Base-by-base conservation (phyloP, 2,113 vertebrate genomes). In the Channa maculata region DNA sequence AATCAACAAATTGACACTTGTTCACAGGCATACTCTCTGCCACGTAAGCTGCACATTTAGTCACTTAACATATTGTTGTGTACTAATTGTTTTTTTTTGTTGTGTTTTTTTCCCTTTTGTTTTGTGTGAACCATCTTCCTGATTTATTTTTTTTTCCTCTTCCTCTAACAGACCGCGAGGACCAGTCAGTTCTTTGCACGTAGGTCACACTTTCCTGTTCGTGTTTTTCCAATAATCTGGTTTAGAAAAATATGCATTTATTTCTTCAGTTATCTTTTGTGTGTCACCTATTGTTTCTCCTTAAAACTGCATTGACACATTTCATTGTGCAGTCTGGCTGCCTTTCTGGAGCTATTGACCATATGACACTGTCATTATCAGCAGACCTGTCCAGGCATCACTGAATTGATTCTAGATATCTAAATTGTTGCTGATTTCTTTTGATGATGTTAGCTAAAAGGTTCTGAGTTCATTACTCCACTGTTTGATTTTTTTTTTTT, bases 141-240 rank as follows among this genome's bases (percentile, higher is more conserved):
- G 24, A 57, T 37, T 5, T 14, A 37, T 49, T n/a, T 67, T 10
- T 2, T 86, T 5, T 70, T 24, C 61, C 13, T 77, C 51, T 37
- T 43, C 49, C 36, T 43, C 37, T 62, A 63, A 58, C 77, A 94
- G 93, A 94, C 87, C 94, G 93, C 5, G 94, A 94, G 83, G 94
- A 94, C 71, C 94, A 94, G 85, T 92, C 94, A 66, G 94, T 94
- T 84, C 92, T 94, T 44, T 94, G 94, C 92, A 94, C 94, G 94
- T 93, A 86, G 34, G 94, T 77, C 4, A 11, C 53, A 69, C 5
- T 44, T 43, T 13, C 60, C 1, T 69, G 1, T 57, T 68, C 0
- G 2, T 38, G 14, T 9, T 52, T 24, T 41, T 1, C 24, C 44
- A 37, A 2, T 37, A 10, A 37, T 6, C 12, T 15, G 0, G 8